Base-by-base conservation (phyloP, 2,888 invertebrate species). In the Aphodius sticticus region DNA sequence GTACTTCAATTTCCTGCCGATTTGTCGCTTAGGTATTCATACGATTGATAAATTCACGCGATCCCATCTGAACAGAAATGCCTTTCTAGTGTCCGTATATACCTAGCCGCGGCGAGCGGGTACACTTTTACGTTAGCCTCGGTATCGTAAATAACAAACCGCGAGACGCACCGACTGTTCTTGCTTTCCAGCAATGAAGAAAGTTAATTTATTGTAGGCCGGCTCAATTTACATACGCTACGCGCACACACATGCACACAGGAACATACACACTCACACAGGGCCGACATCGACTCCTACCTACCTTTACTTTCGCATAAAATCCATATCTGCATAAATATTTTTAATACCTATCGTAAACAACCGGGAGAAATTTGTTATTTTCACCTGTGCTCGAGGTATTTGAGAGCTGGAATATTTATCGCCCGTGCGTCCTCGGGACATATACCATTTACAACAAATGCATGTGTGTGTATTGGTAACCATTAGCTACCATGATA, bases 81-180 rank as follows among this genome's bases (percentile, higher is more conserved):
- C 53, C 53, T 53, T 53, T 53, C 53, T 53, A 53, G 53, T 53
- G 53, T 53, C 53, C 53, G 53, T 53, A 53, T 26, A 26, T 53
- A 12, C 9, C 53, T 7, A 53, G 53, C 9, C 53, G 7, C 7
- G 53, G 53, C 53, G 53, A 53, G 53, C 53, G 53, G 7, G 7
- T 53, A 7, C 12, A 53, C 53, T 53, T 53, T 53, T 53, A 53
- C 53, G 53, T 5, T 53, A 9, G 53, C 53, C 53, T 53, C 53
- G 53, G 53, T 53, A 53, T 53, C 53, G 53, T 53, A 53, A 53
- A 53, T 53, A 53, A 53, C 53, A 53, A 53, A 53, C 53, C 53
- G 53, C 53, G 53, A 53, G 53, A 53, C 53, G 53, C 53, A 53
- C 12, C 53, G 53, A 53, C 53, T 53, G 53, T 53, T 53, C 53